These are phyloP conservation scores for Akabosia matsudoensis DNA, from an alignment of 1,140 invertebrate genomes.

Conservation along the genomic window DNA sequence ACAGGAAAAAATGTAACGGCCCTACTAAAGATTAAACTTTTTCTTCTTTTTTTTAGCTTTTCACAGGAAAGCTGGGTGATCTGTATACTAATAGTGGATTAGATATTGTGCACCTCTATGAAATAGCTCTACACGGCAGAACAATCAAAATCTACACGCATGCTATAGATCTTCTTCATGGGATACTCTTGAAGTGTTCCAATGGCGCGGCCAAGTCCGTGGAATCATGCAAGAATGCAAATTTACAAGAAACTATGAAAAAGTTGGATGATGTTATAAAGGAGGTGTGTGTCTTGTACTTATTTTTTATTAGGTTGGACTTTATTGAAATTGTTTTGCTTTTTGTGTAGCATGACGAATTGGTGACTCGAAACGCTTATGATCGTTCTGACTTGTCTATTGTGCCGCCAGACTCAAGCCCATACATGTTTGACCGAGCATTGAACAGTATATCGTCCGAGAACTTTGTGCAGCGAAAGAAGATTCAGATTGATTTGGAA, in stretches of 20 bases:
- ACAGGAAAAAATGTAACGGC: not conserved
- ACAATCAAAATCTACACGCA: too few species aligned
- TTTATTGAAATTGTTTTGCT: not conserved
- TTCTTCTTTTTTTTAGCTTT: not conserved
- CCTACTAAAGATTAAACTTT: not conserved
- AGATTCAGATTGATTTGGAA: not conserved
- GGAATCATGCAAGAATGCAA: too few species aligned
- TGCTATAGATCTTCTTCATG: too few species aligned
- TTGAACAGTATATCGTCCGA: not conserved
- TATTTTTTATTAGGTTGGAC: not conserved
- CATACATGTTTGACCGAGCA: not conserved
- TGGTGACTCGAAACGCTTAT: not conserved
- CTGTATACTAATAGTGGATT: too few species aligned
- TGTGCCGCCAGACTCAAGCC: not conserved
- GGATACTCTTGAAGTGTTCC: too few species aligned
- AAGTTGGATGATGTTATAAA: too few species aligned
- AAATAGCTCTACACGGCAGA: too few species aligned
- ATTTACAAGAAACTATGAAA: too few species aligned
- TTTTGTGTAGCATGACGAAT: not conserved
- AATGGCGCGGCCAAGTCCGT: too few species aligned
- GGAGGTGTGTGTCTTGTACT: not conserved
- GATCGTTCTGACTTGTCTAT: not conserved
- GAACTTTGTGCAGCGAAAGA: not conserved
- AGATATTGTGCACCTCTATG: too few species aligned
- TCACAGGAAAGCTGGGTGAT: not conserved